Base-by-base conservation (phyloP, 23 tunicate genomes). In the Trididemnum clinides region DNA sequence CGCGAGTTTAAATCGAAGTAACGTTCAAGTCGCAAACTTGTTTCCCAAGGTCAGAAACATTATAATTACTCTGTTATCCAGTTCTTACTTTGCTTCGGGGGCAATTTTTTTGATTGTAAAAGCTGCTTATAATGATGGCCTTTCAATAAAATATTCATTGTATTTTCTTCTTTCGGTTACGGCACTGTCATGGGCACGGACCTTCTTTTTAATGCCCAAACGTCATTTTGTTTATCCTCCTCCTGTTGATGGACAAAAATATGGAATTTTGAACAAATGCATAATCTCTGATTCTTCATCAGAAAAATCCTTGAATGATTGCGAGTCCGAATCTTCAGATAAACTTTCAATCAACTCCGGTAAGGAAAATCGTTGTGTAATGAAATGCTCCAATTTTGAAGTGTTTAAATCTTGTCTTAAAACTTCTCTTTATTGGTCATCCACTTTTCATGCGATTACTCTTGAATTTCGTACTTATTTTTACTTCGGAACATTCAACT, bases 11-110 rank as follows among this genome's bases (percentile, higher is more conserved):
- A 34, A 78, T 23, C 33, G 71, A 36, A 88, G 77, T 23, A 88
- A 88, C 80, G 33, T 80, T n/a, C 91, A 88, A 33, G 63, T 80
- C 27, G 91, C 80, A 32, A 88, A 88, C 34, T 71, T 88, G 57
- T 88, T 88, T 71, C 78, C 78, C 25, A 44, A 1, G 33, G 26
- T 50, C 64, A 72, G 86, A 10, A 81, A 85, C 33, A 34, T 71
- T 5, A 66, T 80, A 2, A 87, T 79, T 2, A 78, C 90, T 0
- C 28, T 87, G 65, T 38, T 79, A 33, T 51, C 64, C 21, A 82
- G 90, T 2, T 34, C 78, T 19, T 64, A 79, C 21, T 73, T 79
- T 33, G 65, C 85, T 1, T 80, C 85, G 1, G 51, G 85, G 4
- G 44, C 78, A 1, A 74, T 69, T 20, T 87, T 78, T 39, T 78